These are phyloP conservation scores for Drosophila kohkoa DNA, from an alignment of 1,140 invertebrate genomes.

Conservation along the genomic window DNA sequence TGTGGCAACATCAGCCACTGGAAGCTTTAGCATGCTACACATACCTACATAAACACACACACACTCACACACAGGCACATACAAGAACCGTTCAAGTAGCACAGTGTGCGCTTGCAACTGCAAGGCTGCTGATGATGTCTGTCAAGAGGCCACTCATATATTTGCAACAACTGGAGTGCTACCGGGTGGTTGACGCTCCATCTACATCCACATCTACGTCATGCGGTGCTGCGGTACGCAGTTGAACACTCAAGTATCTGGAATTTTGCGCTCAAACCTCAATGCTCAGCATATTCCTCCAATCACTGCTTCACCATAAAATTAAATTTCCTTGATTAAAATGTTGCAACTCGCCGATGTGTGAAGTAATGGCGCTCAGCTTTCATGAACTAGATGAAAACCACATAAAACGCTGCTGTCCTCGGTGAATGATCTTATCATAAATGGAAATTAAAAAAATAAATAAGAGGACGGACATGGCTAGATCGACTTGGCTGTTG, in stretches of 20 bases:
- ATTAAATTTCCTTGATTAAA: conserved; percentile 55
- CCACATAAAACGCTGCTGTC: neutral
- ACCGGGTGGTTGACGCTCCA: conserved; percentile 37
- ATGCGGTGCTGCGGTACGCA: conserved; percentile 73
- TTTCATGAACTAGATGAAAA: neutral
- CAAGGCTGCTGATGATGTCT: conserved; percentile 55
- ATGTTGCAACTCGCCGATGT: conserved; percentile 64
- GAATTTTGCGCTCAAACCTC: conserved; percentile 49
- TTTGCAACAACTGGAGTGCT: conserved; percentile 76
- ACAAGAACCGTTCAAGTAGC: conserved; percentile 57
- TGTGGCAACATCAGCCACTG: conserved; percentile 67
- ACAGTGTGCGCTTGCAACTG: conserved; percentile 59
- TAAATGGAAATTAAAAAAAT: neutral
- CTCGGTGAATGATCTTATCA: neutral
- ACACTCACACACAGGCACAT: conserved; percentile 41
- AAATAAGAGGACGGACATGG: neutral
- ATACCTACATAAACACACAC: conserved; percentile 18
- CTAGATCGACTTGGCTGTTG: too few relatives aligned
- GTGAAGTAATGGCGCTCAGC: conserved; percentile 58
- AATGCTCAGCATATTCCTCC: conserved; percentile 64
- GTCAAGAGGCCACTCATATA: conserved; percentile 80
- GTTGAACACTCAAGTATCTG: conserved; percentile 74
- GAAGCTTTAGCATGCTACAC: conserved; percentile 58
- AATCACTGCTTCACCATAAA: conserved; percentile 22
- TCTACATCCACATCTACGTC: conserved; percentile 36